These are phyloP conservation scores for Spinus olivaceus DNA, from an alignment of 2,797 vertebrate genomes.

Conservation along the genomic window DNA sequence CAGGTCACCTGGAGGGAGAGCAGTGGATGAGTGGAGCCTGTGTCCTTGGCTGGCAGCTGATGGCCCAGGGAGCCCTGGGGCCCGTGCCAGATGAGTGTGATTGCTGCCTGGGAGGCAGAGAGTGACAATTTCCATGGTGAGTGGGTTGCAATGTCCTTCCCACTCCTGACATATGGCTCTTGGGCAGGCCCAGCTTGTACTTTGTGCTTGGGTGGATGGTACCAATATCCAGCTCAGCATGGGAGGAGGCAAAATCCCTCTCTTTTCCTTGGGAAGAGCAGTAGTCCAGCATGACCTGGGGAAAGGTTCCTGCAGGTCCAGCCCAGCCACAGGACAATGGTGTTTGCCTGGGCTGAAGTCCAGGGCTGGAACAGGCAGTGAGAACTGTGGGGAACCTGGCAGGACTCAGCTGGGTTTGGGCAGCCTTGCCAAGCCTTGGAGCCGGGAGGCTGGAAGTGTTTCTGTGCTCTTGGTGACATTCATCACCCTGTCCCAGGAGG, in stretches of 20 bases:
- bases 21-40: not conserved
- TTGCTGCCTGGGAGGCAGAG: not conserved
- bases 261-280: not conserved
- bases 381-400: not conserved
- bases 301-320: not conserved
- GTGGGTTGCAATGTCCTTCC: not conserved
- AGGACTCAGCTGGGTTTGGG: not conserved
- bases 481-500: not conserved
- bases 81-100: rapidly evolving
- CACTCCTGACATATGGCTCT: not conserved
- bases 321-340: rapidly evolving
- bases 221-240: not conserved
- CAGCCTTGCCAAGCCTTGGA: not conserved
- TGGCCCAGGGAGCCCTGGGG: not conserved
- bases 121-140: not conserved
- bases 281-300: rapidly evolving
- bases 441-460: not conserved
- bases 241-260: not conserved
- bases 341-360: not conserved
- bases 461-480: not conserved
- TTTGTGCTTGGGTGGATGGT: not conserved
- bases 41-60: not conserved
- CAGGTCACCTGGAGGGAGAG: not conserved
- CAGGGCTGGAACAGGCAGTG: not conserved
- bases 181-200: not conserved